Evolutionary conservation across 2,888 invertebrate genomes (phyloP).

Genomic region (Oscheius sp.): DNA sequence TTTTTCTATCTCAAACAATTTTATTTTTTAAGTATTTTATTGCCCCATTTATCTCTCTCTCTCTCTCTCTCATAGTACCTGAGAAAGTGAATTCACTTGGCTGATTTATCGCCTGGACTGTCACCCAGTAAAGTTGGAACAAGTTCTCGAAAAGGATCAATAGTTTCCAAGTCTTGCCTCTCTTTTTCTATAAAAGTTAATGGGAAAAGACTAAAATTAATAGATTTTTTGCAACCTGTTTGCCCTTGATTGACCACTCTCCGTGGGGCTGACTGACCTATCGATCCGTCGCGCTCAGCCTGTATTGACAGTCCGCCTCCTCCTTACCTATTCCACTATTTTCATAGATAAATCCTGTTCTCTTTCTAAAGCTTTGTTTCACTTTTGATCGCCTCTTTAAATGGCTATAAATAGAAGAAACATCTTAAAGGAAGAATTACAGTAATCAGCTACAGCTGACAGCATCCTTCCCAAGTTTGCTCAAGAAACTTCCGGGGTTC

Average conservation of each 20-base stretch:
- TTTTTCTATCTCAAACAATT: too few species aligned
- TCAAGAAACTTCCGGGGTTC: not conserved
- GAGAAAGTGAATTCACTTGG: too few species aligned
- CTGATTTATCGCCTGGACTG: too few species aligned
- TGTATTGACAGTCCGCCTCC: constrained; percentile 27
- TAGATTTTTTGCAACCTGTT: constrained; percentile 1
- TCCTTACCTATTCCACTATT: constrained; percentile 17
- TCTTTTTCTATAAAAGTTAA: too few species aligned
- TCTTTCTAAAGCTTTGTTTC: not conserved
- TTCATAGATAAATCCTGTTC: not conserved
- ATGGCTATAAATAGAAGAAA: not conserved
- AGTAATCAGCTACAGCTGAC: not conserved
- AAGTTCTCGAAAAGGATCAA: too few species aligned
- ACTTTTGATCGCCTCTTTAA: too few species aligned
- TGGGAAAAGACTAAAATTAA: too few species aligned
- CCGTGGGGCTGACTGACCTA: constrained; percentile 12
- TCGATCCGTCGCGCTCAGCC: constrained; percentile 19
- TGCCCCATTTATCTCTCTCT: too few species aligned
- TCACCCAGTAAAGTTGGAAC: too few species aligned
- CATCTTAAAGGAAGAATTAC: not conserved
- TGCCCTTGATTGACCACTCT: constrained; percentile 28
- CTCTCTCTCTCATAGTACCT: too few species aligned
- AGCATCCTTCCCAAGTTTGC: not conserved
- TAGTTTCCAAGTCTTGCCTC: too few species aligned
- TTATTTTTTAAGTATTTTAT: too few species aligned